These are phyloP conservation scores for Zhengitettix transpicula DNA, from an alignment of 2,888 invertebrate genomes.

Conservation along the genomic window DNA sequence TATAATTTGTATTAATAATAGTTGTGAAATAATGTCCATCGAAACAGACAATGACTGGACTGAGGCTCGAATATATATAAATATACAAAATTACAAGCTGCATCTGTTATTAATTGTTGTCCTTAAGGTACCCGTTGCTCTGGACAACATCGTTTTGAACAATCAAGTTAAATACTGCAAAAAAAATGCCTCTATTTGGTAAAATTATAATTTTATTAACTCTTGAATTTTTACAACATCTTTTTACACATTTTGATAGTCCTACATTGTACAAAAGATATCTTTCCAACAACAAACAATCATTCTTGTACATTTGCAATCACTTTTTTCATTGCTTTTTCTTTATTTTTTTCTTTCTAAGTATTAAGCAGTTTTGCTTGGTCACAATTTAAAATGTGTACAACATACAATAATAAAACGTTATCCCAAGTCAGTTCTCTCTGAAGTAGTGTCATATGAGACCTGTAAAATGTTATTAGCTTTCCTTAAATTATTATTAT, in stretches of 20 bases:
- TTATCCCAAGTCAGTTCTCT: background rate
- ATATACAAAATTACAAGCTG: too few species aligned
- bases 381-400: background rate
- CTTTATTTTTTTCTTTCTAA: background rate
- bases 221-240: background rate
- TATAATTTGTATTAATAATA: too few species aligned
- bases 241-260: background rate
- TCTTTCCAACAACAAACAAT: background rate
- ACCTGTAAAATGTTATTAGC: background rate
- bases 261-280: background rate
- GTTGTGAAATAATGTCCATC: too few species aligned
- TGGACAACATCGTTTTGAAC: too few species aligned
- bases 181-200: too few species aligned
- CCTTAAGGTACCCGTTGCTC: too few species aligned
- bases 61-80: too few species aligned
- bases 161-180: too few species aligned
- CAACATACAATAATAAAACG: background rate
- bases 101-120: too few species aligned
- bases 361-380: background rate
- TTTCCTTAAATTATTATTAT: background rate
- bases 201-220: background rate
- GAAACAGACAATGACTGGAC: too few species aligned
- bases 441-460: background rate
- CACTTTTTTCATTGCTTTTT: background rate
- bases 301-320: background rate